These are phyloP conservation scores for Halictus rubicundus DNA, from an alignment of 1,140 invertebrate species.

Conservation along the genomic window DNA sequence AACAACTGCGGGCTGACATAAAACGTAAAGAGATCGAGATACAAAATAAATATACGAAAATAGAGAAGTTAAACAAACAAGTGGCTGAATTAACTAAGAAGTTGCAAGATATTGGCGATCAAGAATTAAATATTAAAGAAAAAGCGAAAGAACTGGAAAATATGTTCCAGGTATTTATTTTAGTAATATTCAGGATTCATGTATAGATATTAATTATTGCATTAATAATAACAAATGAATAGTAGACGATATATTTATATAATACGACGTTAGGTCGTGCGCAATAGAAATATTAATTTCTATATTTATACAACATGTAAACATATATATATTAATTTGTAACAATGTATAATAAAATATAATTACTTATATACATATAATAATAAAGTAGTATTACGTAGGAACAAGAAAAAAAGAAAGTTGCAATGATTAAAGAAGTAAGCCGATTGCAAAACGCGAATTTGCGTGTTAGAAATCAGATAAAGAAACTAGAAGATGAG, in stretches of 20 bases:
- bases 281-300: no score
- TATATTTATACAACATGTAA: no score
- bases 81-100: conserved; percentile 70
- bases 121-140: conserved; percentile 71
- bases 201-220: conserved; percentile 1
- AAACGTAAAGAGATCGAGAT: conserved; percentile 67
- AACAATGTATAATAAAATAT: no score
- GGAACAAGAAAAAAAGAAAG: conserved; percentile 73
- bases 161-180: conserved; percentile 74
- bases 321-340: no score
- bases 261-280: no score
- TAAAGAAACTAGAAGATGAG: conserved; percentile 68
- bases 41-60: conserved; percentile 65
- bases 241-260: conserved; percentile 57
- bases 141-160: conserved; percentile 73
- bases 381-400: conserved; percentile 44
- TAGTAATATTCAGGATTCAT: neutral
- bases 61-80: conserved; percentile 62
- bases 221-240: neutral
- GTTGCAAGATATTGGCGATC: conserved; percentile 63
- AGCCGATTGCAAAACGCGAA: conserved; percentile 67
- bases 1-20: conserved; percentile 59
- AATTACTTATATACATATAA: no score
- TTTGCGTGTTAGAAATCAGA: conserved; percentile 52
- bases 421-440: conserved; percentile 57